A percentile compares a stretch with the other conserved stretches of the same genome.
phyloP scores from a whole-genome alignment of 53 echinoderm and acorn worm genomes.

The Patiria pectinifera region DNA sequence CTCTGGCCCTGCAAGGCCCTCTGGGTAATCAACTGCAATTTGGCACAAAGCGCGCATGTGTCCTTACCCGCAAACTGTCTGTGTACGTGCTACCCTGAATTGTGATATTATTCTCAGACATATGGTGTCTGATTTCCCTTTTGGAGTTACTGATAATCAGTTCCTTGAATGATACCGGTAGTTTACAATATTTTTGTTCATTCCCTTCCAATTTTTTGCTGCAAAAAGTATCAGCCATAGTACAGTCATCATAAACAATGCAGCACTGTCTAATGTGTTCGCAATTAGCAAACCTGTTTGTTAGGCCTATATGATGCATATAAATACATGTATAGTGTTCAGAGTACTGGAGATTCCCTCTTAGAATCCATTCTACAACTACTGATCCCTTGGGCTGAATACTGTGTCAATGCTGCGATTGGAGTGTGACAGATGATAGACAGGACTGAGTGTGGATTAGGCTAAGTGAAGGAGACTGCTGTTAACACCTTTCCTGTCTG shows the following conservation, averaged over 20 bases:
- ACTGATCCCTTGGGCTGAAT: neutral
- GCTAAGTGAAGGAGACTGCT: neutral
- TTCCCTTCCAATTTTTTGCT: too few species aligned
- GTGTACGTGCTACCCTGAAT: constrained; percentile 9
- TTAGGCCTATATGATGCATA: too few species aligned
- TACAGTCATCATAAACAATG: too few species aligned
- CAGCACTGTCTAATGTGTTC: too few species aligned
- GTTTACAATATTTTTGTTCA: neutral
- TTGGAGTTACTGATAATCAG: neutral
- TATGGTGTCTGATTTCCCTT: neutral
- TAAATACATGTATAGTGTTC: too few species aligned
- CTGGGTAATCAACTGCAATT: constrained; percentile 51
- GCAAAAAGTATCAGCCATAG: too few species aligned
- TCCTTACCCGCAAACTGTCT: neutral
- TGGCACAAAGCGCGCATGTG: constrained; percentile 30
- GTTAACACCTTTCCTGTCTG: neutral
- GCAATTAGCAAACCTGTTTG: too few species aligned
- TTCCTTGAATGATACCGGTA: neutral
- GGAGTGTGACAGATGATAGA: constrained; percentile 31
- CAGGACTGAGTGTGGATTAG: constrained; percentile 29
- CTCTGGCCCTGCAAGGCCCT: constrained; percentile 29
- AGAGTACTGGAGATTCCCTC: too few species aligned
- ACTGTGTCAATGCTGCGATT: neutral
- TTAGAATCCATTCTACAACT: neutral
- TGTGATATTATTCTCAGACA: constrained; percentile 15